Evolutionary conservation across 2,113 vertebrate species (phyloP).

Genomic region (Gadus chalcogrammus): DNA sequence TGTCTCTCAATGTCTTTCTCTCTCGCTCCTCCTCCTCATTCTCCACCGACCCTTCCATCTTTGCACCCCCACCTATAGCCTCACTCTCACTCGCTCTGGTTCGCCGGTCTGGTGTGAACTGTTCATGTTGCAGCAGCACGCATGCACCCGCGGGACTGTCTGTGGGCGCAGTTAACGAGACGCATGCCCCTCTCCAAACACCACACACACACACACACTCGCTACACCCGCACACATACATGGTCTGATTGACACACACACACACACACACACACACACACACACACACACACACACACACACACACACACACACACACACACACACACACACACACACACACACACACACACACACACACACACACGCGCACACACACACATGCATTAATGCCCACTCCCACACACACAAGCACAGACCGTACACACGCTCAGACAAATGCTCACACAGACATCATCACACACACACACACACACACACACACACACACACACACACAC

Average conservation of each 20-base stretch:
- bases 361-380: background rate
- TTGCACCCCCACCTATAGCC: background rate
- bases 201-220: slow-evolving; percentile 4
- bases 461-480: slow-evolving; percentile 8
- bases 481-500: slow-evolving; percentile 9
- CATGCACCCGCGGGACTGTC: too few species aligned
- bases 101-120: too few species aligned
- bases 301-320: background rate
- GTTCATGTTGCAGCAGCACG: too few species aligned
- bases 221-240: slow-evolving; percentile 5
- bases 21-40: too few species aligned
- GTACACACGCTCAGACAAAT: slow-evolving; percentile 8
- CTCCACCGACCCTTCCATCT: background rate
- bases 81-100: background rate
- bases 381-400: background rate
- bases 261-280: slow-evolving; percentile 8
- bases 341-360: slow-evolving; percentile 18
- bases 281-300: slow-evolving; percentile 16
- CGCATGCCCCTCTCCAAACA: background rate
- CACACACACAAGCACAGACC: background rate
- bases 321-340: background rate
- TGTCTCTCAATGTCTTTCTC: too few species aligned
- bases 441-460: background rate
- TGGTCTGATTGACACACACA: slow-evolving; percentile 20
- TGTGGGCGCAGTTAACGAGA: too few species aligned